Conservation (phyloP, 2,797 vertebrate genomes). For the Sebastes melanostomus region DNA sequence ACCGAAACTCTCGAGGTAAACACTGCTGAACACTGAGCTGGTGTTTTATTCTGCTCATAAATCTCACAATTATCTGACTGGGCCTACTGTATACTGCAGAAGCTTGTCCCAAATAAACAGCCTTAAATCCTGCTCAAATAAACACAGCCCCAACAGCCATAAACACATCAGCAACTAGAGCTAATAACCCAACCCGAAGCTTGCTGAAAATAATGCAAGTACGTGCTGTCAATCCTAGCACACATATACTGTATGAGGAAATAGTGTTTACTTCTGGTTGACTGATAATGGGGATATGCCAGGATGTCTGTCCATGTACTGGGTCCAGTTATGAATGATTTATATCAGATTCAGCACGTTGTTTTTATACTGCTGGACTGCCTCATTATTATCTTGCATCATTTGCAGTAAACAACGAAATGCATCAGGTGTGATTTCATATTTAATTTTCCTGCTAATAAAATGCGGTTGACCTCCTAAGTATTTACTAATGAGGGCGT, state of each 20-base stretch:
- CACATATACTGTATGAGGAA: background rate
- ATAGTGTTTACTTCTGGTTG: background rate
- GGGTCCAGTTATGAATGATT: background rate
- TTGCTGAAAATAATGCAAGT: slow-evolving; percentile 11
- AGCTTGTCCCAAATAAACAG: slow-evolving; percentile 40
- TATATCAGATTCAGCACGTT: background rate
- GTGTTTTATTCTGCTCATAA: slow-evolving; percentile 36
- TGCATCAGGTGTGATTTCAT: slow-evolving; percentile 9
- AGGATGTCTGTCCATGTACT: background rate
- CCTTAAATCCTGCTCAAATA: slow-evolving; percentile 54
- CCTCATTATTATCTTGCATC: background rate
- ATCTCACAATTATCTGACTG: slow-evolving; percentile 41
- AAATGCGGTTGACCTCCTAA: slow-evolving; percentile 9
- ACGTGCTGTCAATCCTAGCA: background rate
- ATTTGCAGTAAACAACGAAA: background rate
- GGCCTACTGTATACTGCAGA: slow-evolving; percentile 18
- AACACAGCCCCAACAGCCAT: slow-evolving; percentile 38
- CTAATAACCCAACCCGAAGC: slow-evolving; percentile 18
- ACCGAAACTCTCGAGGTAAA: slow-evolving; percentile 18
- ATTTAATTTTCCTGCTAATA: background rate
- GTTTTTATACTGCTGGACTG: background rate
- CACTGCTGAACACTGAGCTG: slow-evolving; percentile 8
- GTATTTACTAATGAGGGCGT: slow-evolving; percentile 27
- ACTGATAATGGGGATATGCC: background rate
- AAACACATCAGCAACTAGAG: slow-evolving; percentile 48